Evolutionary conservation across 2,113 vertebrate genomes (phyloP).

Genomic region (Melospiza melodia): DNA sequence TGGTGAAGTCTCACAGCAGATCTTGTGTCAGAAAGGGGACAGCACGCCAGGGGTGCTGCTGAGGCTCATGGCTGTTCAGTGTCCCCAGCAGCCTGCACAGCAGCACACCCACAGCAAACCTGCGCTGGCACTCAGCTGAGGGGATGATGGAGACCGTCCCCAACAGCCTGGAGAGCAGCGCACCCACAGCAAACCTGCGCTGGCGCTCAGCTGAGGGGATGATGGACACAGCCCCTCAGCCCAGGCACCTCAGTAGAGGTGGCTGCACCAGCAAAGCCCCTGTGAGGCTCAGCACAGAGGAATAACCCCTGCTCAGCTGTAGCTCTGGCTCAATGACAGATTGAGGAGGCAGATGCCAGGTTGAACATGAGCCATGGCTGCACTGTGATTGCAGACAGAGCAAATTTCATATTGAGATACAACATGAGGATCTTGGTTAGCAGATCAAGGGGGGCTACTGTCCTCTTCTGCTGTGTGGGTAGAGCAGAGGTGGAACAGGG

Average conservation of each 20-base stretch:
- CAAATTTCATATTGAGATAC: neutral
- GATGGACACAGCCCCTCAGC: neutral
- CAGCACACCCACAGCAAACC: fast-evolving
- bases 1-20: neutral
- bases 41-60: neutral
- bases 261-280: neutral
- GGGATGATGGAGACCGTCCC: neutral
- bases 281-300: neutral
- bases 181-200: fast-evolving
- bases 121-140: fast-evolving
- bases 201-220: no score
- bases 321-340: neutral
- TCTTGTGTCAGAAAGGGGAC: neutral
- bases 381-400: neutral
- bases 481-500: neutral
- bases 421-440: neutral
- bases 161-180: neutral
- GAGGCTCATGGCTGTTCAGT: neutral
- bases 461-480: neutral
- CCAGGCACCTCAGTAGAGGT: neutral
- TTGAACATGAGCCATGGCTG: fast-evolving
- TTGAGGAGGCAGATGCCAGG: fast-evolving
- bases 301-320: neutral
- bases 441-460: neutral
- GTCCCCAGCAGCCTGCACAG: neutral